Percentiles rank a stretch among this genome's conserved stretches.
Conservation (phyloP, 2,888 invertebrate genomes). For the Cantharis rufa region DNA sequence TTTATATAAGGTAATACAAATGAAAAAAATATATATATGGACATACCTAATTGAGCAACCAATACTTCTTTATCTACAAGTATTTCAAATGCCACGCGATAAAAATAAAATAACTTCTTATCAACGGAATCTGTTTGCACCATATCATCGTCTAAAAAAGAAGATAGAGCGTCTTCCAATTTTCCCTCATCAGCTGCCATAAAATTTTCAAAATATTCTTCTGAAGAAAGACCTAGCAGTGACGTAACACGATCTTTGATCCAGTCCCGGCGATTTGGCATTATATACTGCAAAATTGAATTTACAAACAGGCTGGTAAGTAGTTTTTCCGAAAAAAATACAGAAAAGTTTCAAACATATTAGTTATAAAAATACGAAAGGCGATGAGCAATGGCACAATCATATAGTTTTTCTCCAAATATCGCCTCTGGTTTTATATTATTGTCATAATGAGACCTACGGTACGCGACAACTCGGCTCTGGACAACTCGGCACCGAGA, state of each 20-base stretch:
- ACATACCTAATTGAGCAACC: constrained; percentile 66
- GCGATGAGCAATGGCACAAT: too few species aligned
- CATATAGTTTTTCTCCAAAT: too few species aligned
- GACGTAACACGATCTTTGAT: constrained; percentile 66
- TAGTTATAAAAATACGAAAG: too few species aligned
- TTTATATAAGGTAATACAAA: background rate
- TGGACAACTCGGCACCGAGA: too few species aligned
- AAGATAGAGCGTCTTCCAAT: constrained; percentile 58
- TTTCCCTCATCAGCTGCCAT: constrained; percentile 59
- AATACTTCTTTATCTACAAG: constrained; percentile 76
- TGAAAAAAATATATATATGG: background rate
- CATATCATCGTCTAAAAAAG: constrained; percentile 62
- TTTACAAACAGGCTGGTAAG: background rate
- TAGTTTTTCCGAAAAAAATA: too few species aligned
- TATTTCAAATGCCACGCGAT: constrained; percentile 73
- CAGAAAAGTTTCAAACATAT: too few species aligned
- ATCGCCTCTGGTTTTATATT: too few species aligned
- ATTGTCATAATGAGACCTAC: too few species aligned
- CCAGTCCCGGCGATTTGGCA: constrained; percentile 66
- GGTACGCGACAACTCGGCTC: too few species aligned
- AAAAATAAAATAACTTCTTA: constrained; percentile 67
- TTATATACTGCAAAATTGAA: background rate
- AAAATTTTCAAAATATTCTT: constrained; percentile 63
- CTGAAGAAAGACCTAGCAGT: constrained; percentile 63
- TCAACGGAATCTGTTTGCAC: constrained; percentile 57